Percentiles rank a stretch among this genome's conserved stretches.
phyloP scores from a whole-genome alignment of 2,113 vertebrate genomes.

The Gadus chalcogrammus region DNA sequence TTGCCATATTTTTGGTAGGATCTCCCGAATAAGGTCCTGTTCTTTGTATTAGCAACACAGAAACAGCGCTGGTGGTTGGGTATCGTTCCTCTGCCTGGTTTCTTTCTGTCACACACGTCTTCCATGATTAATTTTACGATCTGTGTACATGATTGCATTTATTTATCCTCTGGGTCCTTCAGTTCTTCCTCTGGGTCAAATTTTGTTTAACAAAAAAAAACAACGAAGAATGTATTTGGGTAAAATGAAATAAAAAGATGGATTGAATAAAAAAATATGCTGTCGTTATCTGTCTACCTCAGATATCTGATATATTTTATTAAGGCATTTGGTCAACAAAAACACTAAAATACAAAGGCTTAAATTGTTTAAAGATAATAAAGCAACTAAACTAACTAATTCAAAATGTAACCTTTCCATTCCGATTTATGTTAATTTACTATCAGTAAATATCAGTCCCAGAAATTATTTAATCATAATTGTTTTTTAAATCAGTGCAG shows the following conservation, averaged over 20 bases:
- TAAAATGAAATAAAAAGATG: constrained; percentile 60
- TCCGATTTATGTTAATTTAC: neutral
- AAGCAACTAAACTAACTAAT: neutral
- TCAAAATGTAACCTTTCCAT: neutral
- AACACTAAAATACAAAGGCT: neutral
- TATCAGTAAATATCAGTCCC: no score
- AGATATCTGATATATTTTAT: neutral
- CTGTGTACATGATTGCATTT: constrained; percentile 21
- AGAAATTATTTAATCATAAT: no score
- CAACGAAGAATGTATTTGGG: constrained; percentile 51
- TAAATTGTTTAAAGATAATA: neutral
- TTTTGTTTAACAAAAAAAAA: constrained; percentile 50
- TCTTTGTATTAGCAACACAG: constrained; percentile 30
- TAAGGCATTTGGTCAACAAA: neutral
- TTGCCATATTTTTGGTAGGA: constrained; percentile 34
- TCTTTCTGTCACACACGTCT: constrained; percentile 25
- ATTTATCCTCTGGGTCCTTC: constrained; percentile 21
- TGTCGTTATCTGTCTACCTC: neutral
- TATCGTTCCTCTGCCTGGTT: constrained; percentile 27
- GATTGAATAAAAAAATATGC: constrained; percentile 40
- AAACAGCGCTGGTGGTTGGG: constrained; percentile 10
- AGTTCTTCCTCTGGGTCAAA: constrained; percentile 41
- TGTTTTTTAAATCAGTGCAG: no score
- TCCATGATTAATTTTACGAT: constrained; percentile 14
- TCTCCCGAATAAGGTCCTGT: constrained; percentile 20